phyloP scores from a whole-genome alignment of 2,888 invertebrate species.

The Leptopilina myrica region DNA sequence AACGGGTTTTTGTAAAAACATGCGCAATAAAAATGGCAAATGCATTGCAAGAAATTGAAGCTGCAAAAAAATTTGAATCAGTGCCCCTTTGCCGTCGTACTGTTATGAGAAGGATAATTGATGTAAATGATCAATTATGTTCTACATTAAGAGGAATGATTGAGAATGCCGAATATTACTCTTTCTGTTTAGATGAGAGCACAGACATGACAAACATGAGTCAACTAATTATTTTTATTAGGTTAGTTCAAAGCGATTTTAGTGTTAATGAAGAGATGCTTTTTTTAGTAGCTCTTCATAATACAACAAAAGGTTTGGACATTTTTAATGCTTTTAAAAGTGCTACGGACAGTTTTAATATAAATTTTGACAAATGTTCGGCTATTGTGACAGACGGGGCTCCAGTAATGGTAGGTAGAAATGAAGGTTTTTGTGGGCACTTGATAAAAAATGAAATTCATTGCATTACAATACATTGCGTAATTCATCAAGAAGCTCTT shows the following conservation, averaged over 20 bases:
- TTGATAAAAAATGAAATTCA: too few relatives aligned
- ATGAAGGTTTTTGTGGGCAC: too few relatives aligned
- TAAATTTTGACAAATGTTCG: too few relatives aligned
- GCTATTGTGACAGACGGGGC: too few relatives aligned
- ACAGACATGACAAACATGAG: slow-evolving; percentile 45
- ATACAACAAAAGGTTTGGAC: too few relatives aligned
- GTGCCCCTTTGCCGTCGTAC: slow-evolving; percentile 34
- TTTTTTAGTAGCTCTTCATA: not conserved
- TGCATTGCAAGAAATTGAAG: not conserved
- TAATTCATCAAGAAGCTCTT: too few relatives aligned
- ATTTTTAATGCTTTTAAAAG: too few relatives aligned
- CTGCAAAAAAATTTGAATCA: not conserved
- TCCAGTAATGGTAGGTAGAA: too few relatives aligned
- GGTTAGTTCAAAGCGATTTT: slow-evolving; percentile 42
- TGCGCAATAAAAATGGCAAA: slow-evolving; percentile 20
- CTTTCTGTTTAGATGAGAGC: slow-evolving; percentile 42
- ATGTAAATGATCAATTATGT: slow-evolving; percentile 40
- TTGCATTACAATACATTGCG: too few relatives aligned
- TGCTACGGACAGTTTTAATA: too few relatives aligned
- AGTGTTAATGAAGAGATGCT: slow-evolving; percentile 47
- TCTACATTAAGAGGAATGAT: slow-evolving; percentile 26
- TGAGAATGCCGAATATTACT: slow-evolving; percentile 27
- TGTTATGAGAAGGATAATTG: slow-evolving; percentile 30
- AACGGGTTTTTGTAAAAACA: slow-evolving; percentile 25
- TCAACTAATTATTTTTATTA: slow-evolving; percentile 47